Percentiles rank a stretch among this genome's conserved stretches.
phyloP scores from a whole-genome alignment of 64 coral and sea anemone species.

The Actinia tenebrosa region DNA sequence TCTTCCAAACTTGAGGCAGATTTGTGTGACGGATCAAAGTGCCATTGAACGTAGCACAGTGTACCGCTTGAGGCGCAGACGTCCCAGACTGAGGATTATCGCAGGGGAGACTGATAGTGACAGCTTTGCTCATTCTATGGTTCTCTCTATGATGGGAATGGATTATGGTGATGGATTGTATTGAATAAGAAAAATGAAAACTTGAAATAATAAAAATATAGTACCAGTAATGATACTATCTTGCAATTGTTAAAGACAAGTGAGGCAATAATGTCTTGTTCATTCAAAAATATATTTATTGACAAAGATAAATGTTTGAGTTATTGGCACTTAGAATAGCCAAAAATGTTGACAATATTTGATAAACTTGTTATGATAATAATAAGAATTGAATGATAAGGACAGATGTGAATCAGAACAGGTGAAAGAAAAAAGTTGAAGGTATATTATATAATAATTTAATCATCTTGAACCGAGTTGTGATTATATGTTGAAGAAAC shows the following conservation, averaged over 20 bases:
- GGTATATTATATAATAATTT: too few relatives aligned
- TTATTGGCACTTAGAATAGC: background rate
- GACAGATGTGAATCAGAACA: too few relatives aligned
- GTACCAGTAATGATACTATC: background rate
- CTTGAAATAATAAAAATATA: background rate
- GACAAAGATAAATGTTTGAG: background rate
- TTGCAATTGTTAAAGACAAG: background rate
- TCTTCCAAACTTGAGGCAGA: conserved; percentile 57
- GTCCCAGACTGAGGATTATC: conserved; percentile 80
- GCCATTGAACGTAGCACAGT: conserved; percentile 75
- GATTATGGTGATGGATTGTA: conserved; percentile 88
- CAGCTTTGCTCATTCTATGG: conserved; percentile 89
- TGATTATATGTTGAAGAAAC: too few relatives aligned
- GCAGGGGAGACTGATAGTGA: conserved; percentile 97
- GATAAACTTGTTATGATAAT: background rate
- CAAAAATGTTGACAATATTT: background rate
- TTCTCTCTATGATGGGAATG: conserved; percentile 89
- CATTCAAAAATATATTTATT: background rate
- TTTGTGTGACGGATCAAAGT: conserved; percentile 80
- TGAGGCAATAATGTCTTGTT: background rate
- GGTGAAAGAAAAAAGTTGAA: too few relatives aligned
- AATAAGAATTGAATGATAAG: background rate
- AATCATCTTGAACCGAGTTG: too few relatives aligned
- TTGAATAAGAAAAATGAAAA: conserved; percentile 1
- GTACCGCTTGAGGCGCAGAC: conserved; percentile 73